Percentiles rank a stretch among this genome's conserved stretches.
Evolutionary conservation across 2,888 invertebrate species (phyloP).

Genomic region (Panzeria rudis): DNA sequence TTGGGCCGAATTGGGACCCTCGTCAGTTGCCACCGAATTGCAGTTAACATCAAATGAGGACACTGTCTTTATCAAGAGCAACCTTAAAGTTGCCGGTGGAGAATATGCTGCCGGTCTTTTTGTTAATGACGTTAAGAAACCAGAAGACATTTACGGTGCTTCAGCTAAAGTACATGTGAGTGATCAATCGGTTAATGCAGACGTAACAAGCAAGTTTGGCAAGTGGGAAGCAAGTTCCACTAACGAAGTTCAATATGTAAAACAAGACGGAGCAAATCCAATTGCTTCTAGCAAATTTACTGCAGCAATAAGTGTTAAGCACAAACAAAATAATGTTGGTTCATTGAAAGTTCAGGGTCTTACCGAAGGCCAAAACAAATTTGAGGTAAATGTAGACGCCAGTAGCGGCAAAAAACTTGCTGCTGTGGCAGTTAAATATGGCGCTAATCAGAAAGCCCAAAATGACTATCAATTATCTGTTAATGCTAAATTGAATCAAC

Average conservation of each 20-base stretch:
- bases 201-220: conserved; percentile 75
- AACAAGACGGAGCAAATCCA: conserved; percentile 66
- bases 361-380: conserved; percentile 74
- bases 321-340: conserved; percentile 73
- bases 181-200: conserved; percentile 72
- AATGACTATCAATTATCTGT: conserved; percentile 86
- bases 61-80: conserved; percentile 75
- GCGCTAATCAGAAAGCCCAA: conserved; percentile 81
- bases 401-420: conserved; percentile 86
- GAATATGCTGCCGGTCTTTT: conserved; percentile 78
- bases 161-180: conserved; percentile 73
- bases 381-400: conserved; percentile 85
- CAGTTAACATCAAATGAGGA: conserved; percentile 76
- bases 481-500: conserved; percentile 84
- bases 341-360: conserved; percentile 84
- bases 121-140: conserved; percentile 76
- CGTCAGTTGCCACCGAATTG: conserved; percentile 75
- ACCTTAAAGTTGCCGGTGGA: conserved; percentile 76
- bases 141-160: conserved; percentile 77
- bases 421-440: conserved; percentile 84
- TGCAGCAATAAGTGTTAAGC: conserved; percentile 73
- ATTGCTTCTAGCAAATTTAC: conserved; percentile 74
- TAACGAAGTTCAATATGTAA: conserved; percentile 73
- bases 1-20: conserved; percentile 77
- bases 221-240: conserved; percentile 72